Evolutionary conservation across 2,888 invertebrate species (phyloP), one percentile per base, ranked within the genome.

Genomic region (Thymelicus lineola): DNA sequence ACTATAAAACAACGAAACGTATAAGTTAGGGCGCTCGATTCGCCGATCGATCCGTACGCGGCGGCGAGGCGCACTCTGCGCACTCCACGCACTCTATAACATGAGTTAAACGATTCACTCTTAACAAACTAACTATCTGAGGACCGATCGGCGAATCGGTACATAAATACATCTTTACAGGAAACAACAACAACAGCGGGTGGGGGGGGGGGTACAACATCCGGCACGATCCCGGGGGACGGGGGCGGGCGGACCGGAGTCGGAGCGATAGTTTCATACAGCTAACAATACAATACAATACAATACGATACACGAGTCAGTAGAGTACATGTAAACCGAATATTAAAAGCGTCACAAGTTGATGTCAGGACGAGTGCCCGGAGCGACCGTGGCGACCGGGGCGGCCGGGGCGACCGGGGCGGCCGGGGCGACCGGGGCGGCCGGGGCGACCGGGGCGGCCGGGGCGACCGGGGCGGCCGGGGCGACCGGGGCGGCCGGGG

Each of bases 261-360:
- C 74, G 75, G 74, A 74, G 75, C 73, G 73, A 71, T 71, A 72
- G 65, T 73, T 74, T 73, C 73, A 73, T 75, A 75, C 66, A 72
- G 66, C 73, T 79, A 76, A 76, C 73, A 71, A 74, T 74, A 67
- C 66, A 66, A 66, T n/a, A n/a, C n/a, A n/a, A n/a, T 66, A 66
- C 70, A 69, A 57, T 65, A 70, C 64, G 70, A 75, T 76, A 76
- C 28, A 28, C 28, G 28, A 75, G 76, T 76, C 75, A 76, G 74
- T 78, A 76, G 71, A 77, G 72, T 78, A 79, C 77, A 76, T 76
- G 58, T 73, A 74, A 80, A 81, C 77, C 73, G 76, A 81, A 77
- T 74, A 77, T 75, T 77, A 77, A 77, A 78, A 79, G 78, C 80
- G 73, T 76, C 77, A 75, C 75, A 76, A 74, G 76, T 74, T 74